Conservation (phyloP, 2,113 vertebrate genomes). For the Nannobrachium achirus region DNA sequence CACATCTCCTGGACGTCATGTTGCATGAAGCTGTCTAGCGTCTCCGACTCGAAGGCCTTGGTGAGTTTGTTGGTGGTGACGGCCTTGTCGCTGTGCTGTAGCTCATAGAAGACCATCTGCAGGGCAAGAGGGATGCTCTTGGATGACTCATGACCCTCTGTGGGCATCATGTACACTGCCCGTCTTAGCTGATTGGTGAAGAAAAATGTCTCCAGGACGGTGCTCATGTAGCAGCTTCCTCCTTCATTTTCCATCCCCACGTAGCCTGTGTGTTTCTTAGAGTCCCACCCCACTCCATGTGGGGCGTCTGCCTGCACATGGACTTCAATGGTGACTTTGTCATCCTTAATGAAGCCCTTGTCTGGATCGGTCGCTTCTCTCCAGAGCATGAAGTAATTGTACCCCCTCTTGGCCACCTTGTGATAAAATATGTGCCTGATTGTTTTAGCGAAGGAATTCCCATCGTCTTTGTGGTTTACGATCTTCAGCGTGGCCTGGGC, state of each 20-base stretch:
- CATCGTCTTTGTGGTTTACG: slow-evolving; percentile 98
- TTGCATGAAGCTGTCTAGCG: slow-evolving; percentile 99
- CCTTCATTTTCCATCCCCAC: slow-evolving; percentile 99
- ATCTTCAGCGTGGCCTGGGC: slow-evolving; percentile 99
- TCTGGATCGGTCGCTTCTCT: slow-evolving; percentile 99
- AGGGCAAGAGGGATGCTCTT: slow-evolving; percentile 97
- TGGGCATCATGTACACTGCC: slow-evolving; percentile 99
- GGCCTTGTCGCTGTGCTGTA: slow-evolving; percentile 98
- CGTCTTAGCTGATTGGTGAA: slow-evolving; percentile 98
- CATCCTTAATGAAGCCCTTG: slow-evolving; percentile 95
- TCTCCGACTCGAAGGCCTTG: slow-evolving; percentile 99
- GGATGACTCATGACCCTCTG: slow-evolving; percentile 97
- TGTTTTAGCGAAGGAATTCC: slow-evolving; percentile 97
- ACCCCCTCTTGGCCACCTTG: slow-evolving; percentile 99
- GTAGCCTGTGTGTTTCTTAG: slow-evolving; percentile 99
- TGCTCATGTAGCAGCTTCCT: slow-evolving; percentile 99
- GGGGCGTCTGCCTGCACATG: slow-evolving; percentile 98
- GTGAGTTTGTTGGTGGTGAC: slow-evolving; percentile 99
- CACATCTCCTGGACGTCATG: slow-evolving; percentile 98
- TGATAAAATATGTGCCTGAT: slow-evolving; percentile 99
- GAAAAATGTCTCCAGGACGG: slow-evolving; percentile 97
- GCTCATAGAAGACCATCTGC: slow-evolving; percentile 97
- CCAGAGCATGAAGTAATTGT: slow-evolving; percentile 99
- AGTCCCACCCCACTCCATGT: slow-evolving; percentile 99
- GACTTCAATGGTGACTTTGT: slow-evolving; percentile 98